These are phyloP conservation scores for Lasioglossum albipes DNA, from an alignment of 1,140 invertebrate species.

Conservation along the genomic window DNA sequence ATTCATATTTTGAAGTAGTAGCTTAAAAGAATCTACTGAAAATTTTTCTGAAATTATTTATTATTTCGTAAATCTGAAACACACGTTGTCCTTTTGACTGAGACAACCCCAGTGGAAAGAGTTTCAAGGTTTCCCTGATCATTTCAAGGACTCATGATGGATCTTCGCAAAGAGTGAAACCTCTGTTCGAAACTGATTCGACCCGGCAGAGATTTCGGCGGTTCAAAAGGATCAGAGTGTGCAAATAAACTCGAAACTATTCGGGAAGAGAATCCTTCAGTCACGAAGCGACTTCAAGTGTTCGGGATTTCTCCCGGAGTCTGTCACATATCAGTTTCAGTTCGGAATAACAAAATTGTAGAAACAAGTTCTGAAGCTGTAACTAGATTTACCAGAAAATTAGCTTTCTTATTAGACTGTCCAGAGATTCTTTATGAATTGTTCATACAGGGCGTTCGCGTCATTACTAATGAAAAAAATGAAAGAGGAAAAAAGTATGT, in stretches of 20 bases:
- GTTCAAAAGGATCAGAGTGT: slow-evolving; percentile 14
- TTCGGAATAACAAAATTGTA: slow-evolving; percentile 70
- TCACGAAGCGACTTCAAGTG: slow-evolving; percentile 40
- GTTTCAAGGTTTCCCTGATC: neutral
- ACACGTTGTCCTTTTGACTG: neutral
- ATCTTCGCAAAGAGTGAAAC: neutral
- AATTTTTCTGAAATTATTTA: neutral
- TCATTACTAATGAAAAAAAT: too few relatives aligned
- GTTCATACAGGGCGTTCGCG: too few relatives aligned
- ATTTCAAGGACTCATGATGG: neutral
- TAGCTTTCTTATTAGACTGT: too few relatives aligned
- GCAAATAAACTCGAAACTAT: slow-evolving; percentile 40
- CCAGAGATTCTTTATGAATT: too few relatives aligned
- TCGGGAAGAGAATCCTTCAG: slow-evolving; percentile 8
- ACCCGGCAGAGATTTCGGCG: slow-evolving; percentile 9
- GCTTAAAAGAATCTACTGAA: neutral
- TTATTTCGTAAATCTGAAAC: neutral
- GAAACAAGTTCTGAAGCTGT: slow-evolving; percentile 70
- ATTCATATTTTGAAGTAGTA: neutral
- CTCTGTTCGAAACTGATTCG: slow-evolving; percentile 1
- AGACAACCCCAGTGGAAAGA: neutral
- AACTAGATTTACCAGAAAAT: neutral
- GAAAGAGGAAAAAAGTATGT: too few relatives aligned
- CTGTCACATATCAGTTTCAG: slow-evolving; percentile 70
- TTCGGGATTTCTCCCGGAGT: slow-evolving; percentile 41